Evolutionary conservation across 2,113 vertebrate genomes (phyloP).

Genomic region (Carettochelys insculpta): DNA sequence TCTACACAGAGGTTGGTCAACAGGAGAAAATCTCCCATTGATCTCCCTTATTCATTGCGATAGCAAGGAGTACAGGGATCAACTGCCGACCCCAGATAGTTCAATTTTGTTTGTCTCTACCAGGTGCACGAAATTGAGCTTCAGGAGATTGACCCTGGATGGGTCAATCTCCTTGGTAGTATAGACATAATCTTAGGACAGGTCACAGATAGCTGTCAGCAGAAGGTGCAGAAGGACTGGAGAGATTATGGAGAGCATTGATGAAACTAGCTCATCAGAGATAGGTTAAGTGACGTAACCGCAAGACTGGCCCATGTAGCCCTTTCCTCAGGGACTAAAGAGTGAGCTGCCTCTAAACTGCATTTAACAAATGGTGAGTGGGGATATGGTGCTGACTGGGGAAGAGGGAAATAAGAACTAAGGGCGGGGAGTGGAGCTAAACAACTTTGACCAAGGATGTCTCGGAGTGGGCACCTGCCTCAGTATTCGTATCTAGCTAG

Average conservation of each 20-base stretch:
- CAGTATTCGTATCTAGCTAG: too few species aligned
- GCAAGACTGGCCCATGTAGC: background rate
- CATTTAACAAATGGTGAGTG: background rate
- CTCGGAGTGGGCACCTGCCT: background rate
- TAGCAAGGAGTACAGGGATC: too few species aligned
- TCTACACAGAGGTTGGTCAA: too few species aligned
- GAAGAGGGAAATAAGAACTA: background rate
- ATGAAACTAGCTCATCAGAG: background rate
- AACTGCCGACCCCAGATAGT: too few species aligned
- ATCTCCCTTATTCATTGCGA: too few species aligned
- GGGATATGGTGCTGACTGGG: background rate
- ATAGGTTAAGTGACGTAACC: background rate
- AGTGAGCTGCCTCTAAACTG: background rate
- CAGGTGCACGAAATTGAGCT: too few species aligned
- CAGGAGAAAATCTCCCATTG: too few species aligned
- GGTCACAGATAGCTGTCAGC: too few species aligned
- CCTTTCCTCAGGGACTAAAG: background rate
- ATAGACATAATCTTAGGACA: too few species aligned
- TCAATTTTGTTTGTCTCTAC: too few species aligned
- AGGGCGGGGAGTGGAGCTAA: background rate
- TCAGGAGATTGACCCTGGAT: too few species aligned
- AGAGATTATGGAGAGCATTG: background rate
- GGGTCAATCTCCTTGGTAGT: too few species aligned
- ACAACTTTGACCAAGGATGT: background rate
- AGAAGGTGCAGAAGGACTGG: background rate